Evolutionary conservation across 1,140 invertebrate genomes (phyloP).

Genomic region (Eurosta solidaginis): DNA sequence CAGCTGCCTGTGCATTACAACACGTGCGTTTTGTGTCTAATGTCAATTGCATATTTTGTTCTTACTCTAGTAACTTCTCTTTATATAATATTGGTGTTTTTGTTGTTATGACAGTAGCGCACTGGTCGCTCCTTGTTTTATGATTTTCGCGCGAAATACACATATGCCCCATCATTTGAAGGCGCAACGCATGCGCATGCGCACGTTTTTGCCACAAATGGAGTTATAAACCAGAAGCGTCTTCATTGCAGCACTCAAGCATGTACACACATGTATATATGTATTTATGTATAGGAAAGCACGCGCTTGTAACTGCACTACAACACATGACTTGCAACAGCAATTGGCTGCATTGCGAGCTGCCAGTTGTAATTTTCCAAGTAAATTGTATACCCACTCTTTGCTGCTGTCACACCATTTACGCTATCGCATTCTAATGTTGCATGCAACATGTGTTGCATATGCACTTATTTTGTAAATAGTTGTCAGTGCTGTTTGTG

Average conservation of each 20-base stretch:
- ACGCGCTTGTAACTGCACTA: not conserved
- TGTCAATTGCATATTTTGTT: not conserved
- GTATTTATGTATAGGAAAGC: too few relatives aligned
- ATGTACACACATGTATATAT: conserved; percentile 6
- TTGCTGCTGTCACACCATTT: not conserved
- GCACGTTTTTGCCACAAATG: conserved; percentile 58
- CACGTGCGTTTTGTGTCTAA: conserved; percentile 56
- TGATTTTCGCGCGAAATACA: conserved; percentile 53
- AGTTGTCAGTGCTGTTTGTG: conserved; percentile 1
- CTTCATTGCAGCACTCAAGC: conserved; percentile 45
- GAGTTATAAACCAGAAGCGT: conserved; percentile 58
- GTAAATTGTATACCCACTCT: conserved; percentile 10
- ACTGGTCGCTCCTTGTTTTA: conserved; percentile 40
- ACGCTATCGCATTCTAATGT: not conserved
- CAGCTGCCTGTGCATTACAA: conserved; percentile 45
- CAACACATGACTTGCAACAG: conserved; percentile 12
- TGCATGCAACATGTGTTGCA: conserved; percentile 23
- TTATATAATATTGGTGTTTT: not conserved
- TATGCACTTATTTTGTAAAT: conserved; percentile 9
- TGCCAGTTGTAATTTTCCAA: conserved; percentile 26
- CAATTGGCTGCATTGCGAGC: conserved; percentile 16
- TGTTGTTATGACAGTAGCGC: not conserved
- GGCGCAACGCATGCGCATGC: conserved; percentile 49
- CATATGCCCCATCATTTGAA: not conserved
- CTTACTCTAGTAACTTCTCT: not conserved